Conservation (phyloP, 64 coral and sea anemone genomes). For the Anthopleura sola region DNA sequence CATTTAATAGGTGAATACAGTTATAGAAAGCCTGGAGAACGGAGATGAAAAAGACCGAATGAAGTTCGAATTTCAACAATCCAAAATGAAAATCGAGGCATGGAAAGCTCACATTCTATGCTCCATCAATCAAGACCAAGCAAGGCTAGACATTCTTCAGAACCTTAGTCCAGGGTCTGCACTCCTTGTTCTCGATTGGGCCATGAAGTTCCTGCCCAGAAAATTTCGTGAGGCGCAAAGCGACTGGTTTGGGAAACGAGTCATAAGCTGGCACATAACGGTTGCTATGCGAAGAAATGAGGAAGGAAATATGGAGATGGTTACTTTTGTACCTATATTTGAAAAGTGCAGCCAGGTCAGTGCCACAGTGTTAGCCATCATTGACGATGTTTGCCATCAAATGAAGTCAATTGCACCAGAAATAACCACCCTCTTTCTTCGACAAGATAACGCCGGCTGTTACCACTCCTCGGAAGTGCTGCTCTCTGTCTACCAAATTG, state of each 20-base stretch:
- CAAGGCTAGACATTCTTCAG: slow-evolving; percentile 19
- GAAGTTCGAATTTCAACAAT: background rate
- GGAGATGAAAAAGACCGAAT: background rate
- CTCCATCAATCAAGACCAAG: slow-evolving; percentile 26
- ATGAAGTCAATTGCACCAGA: slow-evolving; percentile 2
- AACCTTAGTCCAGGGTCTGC: slow-evolving; percentile 21
- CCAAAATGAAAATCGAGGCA: background rate
- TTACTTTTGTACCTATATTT: slow-evolving; percentile 36
- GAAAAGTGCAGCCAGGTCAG: slow-evolving; percentile 20
- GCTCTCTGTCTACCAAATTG: background rate
- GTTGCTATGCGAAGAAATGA: slow-evolving; percentile 14
- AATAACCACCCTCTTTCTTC: background rate
- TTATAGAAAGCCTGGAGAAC: background rate
- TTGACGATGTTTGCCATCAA: slow-evolving; percentile 19
- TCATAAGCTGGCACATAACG: slow-evolving; percentile 20
- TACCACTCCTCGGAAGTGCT: background rate
- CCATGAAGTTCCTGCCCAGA: slow-evolving; percentile 37
- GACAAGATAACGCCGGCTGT: slow-evolving; percentile 16
- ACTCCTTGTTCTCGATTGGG: slow-evolving; percentile 26
- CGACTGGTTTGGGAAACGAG: slow-evolving; percentile 36
- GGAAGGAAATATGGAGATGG: slow-evolving; percentile 19
- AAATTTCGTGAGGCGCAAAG: slow-evolving; percentile 22
- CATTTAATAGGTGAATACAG: background rate
- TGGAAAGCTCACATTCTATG: slow-evolving; percentile 35
- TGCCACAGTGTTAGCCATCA: slow-evolving; percentile 17